A percentile compares a stretch with the other conserved stretches of the same genome.
phyloP scores from a whole-genome alignment of 2,888 invertebrate species.

The Linnaemya tessellans region DNA sequence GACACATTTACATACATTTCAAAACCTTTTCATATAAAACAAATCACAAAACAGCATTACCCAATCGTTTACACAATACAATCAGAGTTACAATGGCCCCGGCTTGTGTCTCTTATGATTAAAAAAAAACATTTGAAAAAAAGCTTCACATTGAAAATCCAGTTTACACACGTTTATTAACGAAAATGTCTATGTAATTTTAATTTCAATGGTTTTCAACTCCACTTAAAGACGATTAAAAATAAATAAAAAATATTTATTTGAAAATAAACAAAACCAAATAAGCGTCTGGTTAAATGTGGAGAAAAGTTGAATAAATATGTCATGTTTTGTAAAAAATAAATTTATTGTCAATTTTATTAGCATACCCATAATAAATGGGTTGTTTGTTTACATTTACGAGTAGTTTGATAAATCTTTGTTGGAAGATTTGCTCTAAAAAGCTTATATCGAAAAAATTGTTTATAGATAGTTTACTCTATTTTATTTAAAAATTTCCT shows the following conservation, averaged over 20 bases:
- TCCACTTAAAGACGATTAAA: neutral
- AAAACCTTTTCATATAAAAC: neutral
- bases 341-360: neutral
- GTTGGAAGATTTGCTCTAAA: no score
- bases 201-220: constrained; percentile 1
- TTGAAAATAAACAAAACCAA: constrained; percentile 18
- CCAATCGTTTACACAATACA: neutral
- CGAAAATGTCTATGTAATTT: constrained; percentile 17
- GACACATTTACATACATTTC: neutral
- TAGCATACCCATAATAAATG: no score
- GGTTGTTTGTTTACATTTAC: no score
- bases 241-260: neutral
- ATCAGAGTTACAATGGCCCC: neutral
- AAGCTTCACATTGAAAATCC: neutral
- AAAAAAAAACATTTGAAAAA: neutral
- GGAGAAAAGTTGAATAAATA: neutral
- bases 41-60: neutral
- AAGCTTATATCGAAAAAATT: no score
- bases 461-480: no score
- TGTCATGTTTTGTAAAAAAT: neutral
- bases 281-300: neutral
- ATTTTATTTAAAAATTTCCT: no score
- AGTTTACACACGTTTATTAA: neutral
- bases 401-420: no score
- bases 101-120: neutral